phyloP scores from a whole-genome alignment of 2,113 vertebrate genomes.

The Anarhynchus alexandrinus region DNA sequence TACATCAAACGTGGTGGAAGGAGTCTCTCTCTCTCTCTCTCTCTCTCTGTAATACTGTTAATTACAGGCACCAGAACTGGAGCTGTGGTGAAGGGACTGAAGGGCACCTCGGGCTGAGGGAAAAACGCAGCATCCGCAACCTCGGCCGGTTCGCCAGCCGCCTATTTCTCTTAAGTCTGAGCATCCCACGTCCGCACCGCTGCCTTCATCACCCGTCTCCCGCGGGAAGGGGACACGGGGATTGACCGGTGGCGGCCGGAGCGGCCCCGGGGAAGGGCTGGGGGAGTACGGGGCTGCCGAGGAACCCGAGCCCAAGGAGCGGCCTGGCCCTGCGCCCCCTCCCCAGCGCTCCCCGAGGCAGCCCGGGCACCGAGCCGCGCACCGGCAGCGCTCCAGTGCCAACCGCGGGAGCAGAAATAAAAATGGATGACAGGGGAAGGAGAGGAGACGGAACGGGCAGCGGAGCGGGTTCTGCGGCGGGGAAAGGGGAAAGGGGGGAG shows the following conservation, averaged over 20 bases:
- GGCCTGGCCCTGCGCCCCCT: background rate
- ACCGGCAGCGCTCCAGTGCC: background rate
- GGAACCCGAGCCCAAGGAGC: background rate
- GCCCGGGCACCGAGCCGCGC: background rate
- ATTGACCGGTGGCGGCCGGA: background rate
- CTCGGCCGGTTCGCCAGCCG: background rate
- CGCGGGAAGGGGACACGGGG: background rate
- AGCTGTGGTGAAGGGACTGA: background rate
- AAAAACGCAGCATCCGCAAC: background rate
- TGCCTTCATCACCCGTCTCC: background rate
- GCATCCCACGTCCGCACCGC: background rate
- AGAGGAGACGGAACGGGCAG: background rate
- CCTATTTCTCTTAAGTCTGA: background rate
- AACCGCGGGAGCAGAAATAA: background rate
- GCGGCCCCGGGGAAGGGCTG: background rate
- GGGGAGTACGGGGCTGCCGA: background rate
- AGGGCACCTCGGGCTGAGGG: background rate
- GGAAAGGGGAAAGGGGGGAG: background rate
- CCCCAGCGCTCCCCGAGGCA: background rate
- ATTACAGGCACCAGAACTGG: background rate
- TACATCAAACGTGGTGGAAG: background rate
- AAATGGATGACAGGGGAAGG: constrained; percentile 5
- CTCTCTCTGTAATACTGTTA: background rate
- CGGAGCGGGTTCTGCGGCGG: background rate
- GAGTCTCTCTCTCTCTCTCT: background rate